phyloP scores from a whole-genome alignment of 2,113 vertebrate genomes.

The Pagrus major region DNA sequence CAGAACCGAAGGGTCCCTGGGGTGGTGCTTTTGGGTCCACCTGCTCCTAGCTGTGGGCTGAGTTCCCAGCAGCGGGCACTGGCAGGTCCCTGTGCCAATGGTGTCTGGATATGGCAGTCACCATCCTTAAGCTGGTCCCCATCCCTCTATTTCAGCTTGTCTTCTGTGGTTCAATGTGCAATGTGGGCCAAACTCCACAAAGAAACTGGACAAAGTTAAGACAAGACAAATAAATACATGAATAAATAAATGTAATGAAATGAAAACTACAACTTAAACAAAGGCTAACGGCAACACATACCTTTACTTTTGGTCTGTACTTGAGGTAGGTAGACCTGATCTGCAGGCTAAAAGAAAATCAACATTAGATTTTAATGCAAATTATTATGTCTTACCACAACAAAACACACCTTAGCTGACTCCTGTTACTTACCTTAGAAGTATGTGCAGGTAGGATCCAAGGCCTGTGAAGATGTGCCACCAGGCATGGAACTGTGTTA shows the following conservation, averaged over 20 bases:
- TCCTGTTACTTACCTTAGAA: slow-evolving; percentile 88
- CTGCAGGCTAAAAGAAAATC: slow-evolving; percentile 87
- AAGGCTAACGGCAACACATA: slow-evolving; percentile 66
- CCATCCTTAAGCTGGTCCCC: slow-evolving; percentile 40
- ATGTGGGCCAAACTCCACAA: slow-evolving; percentile 93
- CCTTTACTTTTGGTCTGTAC: slow-evolving; percentile 95
- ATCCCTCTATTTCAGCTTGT: slow-evolving; percentile 83
- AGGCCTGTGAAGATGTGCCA: slow-evolving; percentile 98
- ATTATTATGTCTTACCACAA: not conserved
- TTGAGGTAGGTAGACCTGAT: slow-evolving; percentile 96
- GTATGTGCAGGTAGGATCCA: slow-evolving; percentile 96
- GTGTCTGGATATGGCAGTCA: slow-evolving; percentile 60
- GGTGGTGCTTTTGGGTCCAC: slow-evolving; percentile 28
- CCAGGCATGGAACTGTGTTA: slow-evolving; percentile 98
- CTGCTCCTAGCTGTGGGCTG: slow-evolving; percentile 27
- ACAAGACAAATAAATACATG: not conserved
- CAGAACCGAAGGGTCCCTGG: slow-evolving; percentile 41
- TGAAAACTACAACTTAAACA: no score
- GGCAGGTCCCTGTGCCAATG: slow-evolving; percentile 52
- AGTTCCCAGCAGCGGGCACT: slow-evolving; percentile 36
- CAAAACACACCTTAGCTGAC: not conserved
- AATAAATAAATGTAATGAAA: not conserved
- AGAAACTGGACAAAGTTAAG: slow-evolving; percentile 86
- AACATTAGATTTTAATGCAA: not conserved
- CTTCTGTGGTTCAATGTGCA: slow-evolving; percentile 91